Conservation (phyloP, 2,113 vertebrate genomes). For the Hylia prasina region DNA sequence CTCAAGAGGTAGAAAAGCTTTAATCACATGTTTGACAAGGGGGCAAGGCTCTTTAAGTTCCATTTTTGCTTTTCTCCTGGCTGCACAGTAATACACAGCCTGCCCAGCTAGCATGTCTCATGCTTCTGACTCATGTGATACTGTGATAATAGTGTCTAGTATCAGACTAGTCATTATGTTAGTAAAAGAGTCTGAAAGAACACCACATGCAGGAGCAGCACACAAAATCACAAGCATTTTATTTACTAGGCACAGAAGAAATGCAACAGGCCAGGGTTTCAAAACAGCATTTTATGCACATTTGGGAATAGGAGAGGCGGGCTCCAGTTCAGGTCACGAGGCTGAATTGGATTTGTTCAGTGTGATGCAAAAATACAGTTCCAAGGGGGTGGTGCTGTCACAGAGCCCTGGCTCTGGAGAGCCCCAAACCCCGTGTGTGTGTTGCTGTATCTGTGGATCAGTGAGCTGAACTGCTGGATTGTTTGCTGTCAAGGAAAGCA, state of each 20-base stretch:
- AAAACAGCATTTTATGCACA: not conserved
- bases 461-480: not conserved
- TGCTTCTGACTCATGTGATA: constrained; percentile 49
- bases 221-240: not conserved
- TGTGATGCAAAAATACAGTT: not conserved
- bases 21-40: constrained; percentile 28
- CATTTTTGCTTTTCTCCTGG: constrained; percentile 23
- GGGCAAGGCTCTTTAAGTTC: not conserved
- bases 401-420: not conserved
- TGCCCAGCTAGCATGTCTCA: constrained; percentile 3
- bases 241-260: constrained; percentile 11
- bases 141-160: constrained; percentile 41
- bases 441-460: not conserved
- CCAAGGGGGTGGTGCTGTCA: not conserved
- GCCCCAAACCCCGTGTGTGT: not conserved
- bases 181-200: constrained; percentile 37
- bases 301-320: not conserved
- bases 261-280: not conserved
- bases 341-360: not conserved
- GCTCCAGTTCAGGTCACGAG: not conserved
- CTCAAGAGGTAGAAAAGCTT: constrained; percentile 4
- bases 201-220: not conserved
- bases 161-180: constrained; percentile 41
- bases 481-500: not conserved
- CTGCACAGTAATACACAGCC: constrained; percentile 11